Percentiles rank a stretch among this genome's conserved stretches.
phyloP scores from a whole-genome alignment of 2,888 invertebrate genomes.

The Salpingus planirostris region DNA sequence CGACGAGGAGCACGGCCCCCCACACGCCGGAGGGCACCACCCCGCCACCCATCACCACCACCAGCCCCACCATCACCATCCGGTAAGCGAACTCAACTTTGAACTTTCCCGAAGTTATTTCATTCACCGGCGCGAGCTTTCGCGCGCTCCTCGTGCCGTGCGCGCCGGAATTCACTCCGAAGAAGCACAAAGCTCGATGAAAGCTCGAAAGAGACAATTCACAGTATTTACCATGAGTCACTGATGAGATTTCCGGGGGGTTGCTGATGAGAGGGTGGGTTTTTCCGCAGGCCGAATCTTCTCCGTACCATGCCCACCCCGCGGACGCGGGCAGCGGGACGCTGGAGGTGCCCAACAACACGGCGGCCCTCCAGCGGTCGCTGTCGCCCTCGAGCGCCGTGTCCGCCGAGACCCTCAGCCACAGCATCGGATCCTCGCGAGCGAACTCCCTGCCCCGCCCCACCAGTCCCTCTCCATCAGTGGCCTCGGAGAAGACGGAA shows the following conservation, averaged over 20 bases:
- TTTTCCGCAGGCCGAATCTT: conserved; percentile 34
- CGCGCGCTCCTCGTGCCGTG: too few relatives aligned
- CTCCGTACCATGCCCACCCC: conserved; percentile 38
- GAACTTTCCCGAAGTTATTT: too few relatives aligned
- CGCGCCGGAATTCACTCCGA: too few relatives aligned
- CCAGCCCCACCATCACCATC: conserved; percentile 39
- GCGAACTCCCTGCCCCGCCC: conserved; percentile 66
- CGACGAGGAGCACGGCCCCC: conserved; percentile 68
- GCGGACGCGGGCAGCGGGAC: conserved; percentile 36
- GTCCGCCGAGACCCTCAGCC: conserved; percentile 52
- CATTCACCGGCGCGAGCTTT: too few relatives aligned
- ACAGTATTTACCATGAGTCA: too few relatives aligned
- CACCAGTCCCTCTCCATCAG: conserved; percentile 85
- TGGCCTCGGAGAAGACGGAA: conserved; percentile 83
- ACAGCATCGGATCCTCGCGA: conserved; percentile 51
- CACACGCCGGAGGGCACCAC: conserved; percentile 37
- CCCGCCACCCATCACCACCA: conserved; percentile 44
- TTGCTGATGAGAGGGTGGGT: too few relatives aligned
- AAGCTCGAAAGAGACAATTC: too few relatives aligned
- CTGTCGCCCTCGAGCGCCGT: conserved; percentile 53
- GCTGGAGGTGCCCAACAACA: conserved; percentile 41
- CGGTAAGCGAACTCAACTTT: too few relatives aligned
- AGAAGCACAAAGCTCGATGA: too few relatives aligned
- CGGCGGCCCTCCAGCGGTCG: conserved; percentile 39
- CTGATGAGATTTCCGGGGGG: too few relatives aligned